Evolutionary conservation across 1,140 invertebrate species (phyloP).

Genomic region (Lepidotrigona ventralis): DNA sequence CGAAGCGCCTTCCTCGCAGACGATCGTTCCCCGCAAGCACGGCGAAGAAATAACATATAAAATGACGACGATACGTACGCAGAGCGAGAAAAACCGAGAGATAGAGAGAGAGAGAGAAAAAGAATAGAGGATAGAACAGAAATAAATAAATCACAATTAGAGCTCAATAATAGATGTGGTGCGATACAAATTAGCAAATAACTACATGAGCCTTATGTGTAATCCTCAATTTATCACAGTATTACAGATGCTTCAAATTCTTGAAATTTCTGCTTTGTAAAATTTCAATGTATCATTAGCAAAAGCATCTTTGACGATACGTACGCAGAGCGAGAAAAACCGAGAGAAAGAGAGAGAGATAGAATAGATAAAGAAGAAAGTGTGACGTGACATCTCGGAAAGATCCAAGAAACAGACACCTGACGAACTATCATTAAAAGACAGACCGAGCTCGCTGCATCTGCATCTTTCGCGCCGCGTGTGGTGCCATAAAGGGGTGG

Average conservation of each 20-base stretch:
- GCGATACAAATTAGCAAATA: too few relatives aligned
- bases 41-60: not conserved
- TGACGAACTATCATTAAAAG: slow-evolving; percentile 50
- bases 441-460: not conserved
- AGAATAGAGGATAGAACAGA: too few relatives aligned
- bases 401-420: slow-evolving; percentile 12
- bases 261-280: too few relatives aligned
- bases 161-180: too few relatives aligned
- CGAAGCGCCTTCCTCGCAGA: not conserved
- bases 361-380: not conserved
- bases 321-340: too few relatives aligned
- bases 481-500: not conserved
- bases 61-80: not conserved
- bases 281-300: too few relatives aligned
- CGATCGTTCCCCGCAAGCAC: not conserved
- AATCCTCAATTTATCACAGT: too few relatives aligned
- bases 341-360: not conserved
- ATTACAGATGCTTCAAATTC: too few relatives aligned
- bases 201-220: too few relatives aligned
- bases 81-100: not conserved
- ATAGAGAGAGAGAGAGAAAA: not conserved
- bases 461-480: not conserved
- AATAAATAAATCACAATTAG: too few relatives aligned
- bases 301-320: too few relatives aligned
- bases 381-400: not conserved